phyloP scores from a whole-genome alignment of 2,888 invertebrate genomes.

The Brenthis hecate region DNA sequence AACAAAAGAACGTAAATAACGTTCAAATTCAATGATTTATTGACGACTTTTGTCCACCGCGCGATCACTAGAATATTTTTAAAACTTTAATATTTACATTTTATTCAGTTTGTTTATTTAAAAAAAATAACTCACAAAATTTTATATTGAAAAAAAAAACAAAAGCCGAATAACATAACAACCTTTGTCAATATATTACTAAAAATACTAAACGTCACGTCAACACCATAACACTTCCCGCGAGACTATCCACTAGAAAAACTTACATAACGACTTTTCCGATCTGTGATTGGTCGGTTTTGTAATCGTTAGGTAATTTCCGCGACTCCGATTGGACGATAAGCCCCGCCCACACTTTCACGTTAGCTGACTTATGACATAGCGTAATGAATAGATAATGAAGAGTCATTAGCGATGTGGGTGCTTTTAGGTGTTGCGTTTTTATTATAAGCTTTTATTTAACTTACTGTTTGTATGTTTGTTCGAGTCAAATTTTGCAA shows the following conservation, averaged over 20 bases:
- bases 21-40: too few species aligned
- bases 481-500: too few species aligned
- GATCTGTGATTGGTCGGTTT: conserved; percentile 54
- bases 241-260: conserved; percentile 34
- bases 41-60: too few species aligned
- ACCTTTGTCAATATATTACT: background rate
- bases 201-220: conserved; percentile 19
- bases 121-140: background rate
- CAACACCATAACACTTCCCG: conserved; percentile 27
- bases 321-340: conserved; percentile 58
- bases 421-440: conserved; percentile 42
- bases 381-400: conserved; percentile 70
- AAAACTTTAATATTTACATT: background rate
- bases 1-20: too few species aligned
- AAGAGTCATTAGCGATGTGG: conserved; percentile 61
- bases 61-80: too few species aligned
- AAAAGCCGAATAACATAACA: background rate
- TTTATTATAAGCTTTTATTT: too few species aligned
- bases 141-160: background rate
- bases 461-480: too few species aligned
- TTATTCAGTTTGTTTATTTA: background rate
- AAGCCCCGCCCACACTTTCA: conserved; percentile 65
- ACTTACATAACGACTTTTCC: conserved; percentile 52
- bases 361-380: conserved; percentile 45
- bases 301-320: conserved; percentile 61